Base-by-base conservation (phyloP, 2,113 vertebrate genomes). In the Chlamydotis undulata region DNA sequence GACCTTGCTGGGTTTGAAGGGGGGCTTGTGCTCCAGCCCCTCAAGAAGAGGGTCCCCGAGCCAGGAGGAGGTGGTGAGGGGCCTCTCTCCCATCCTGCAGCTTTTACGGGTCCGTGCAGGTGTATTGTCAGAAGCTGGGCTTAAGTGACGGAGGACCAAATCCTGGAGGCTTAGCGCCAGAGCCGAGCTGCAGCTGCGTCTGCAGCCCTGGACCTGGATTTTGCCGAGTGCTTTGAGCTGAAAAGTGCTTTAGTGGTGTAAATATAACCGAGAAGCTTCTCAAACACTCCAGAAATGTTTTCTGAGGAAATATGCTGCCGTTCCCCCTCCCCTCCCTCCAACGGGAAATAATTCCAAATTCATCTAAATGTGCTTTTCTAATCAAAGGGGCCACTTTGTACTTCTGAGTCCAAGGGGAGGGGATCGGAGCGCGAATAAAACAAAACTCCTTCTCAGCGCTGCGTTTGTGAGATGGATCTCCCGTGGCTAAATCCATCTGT, bases 291-390 rank as follows among this genome's bases (percentile, higher is more conserved):
- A 89, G 91, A 93, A 97, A 83, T 5, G 1, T 61, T 90, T 71
- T 85, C 64, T 50, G 77, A 89, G 83, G 67, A 96, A 93, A 87
- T 53, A 31, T 2, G 6, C 14, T 75, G 68, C 89, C 57, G 73
- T 81, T 16, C 33, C 41, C 67, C 35, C 25, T 59, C 70, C 90
- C 85, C 63, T 79, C 49, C 56, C 69, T 93, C 2, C 0, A 53
- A 90, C 1, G 9, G 84, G 94, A 93, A 94, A 95, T 83, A 80
- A 93, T 92, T 96, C 85, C 56, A 80, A 45, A 80, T 74, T 75
- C 69, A 94, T 87, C 84, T 87, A 78, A 93, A 92, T 81, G 92
- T 92, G 94, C 75, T 65, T 96, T 97, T 93, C 77, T 90, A 94
- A 94, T 96, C 93, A 95, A 92, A 94, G 50, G 87, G 87, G 92